Evolutionary conservation across 2,797 vertebrate genomes (phyloP), one percentile per base, ranked within the genome.

Genomic region (Sebastes nivosus): DNA sequence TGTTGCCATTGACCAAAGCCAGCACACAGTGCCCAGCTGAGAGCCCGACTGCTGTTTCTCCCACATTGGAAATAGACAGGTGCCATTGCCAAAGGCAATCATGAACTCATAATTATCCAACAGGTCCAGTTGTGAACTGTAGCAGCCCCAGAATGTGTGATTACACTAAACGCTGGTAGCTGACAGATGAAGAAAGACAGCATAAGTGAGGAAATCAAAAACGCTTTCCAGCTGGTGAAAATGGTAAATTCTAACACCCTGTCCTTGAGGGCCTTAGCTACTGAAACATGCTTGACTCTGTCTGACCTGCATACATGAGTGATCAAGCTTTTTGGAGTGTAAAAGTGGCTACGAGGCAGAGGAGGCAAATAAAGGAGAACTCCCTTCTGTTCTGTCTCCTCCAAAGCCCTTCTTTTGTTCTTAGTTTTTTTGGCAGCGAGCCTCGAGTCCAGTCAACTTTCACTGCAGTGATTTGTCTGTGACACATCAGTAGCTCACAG

Each of bases 401-500:
- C 69, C 54, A 76, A 82, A 89, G 74, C 57, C 46, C 58, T 42
- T 81, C 61, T 87, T 89, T 83, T 87, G 86, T 89, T 85, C 70
- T 75, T 27, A 12, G 57, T 13, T 68, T 68, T 81, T 85, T 89
- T 91, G 83, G 87, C 88, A 79, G 83, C 3, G 3, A 65, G 77
- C 80, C 84, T 63, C 18, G 4, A 75, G 73, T 87, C 79, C 75
- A 83, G 85, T 90, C 83, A 84, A 87, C 82, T 84, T 90, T 83
- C 77, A 81, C 83, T 81, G 83, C 88, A 80, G 77, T 86, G 89
- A 93, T 93, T 88, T 88, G 78, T 86, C 85, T 69, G 86, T 84
- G 82, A 87, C 87, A 87, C 88, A 88, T 86, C 79, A 71, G 77
- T 77, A 67, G 75, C 81, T 88, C 83, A 55, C 79, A 80, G 83